Percentiles rank a stretch among this genome's conserved stretches.
These are phyloP conservation scores for Pipra filicauda DNA, from an alignment of 2,113 vertebrate species.

Conservation along the genomic window DNA sequence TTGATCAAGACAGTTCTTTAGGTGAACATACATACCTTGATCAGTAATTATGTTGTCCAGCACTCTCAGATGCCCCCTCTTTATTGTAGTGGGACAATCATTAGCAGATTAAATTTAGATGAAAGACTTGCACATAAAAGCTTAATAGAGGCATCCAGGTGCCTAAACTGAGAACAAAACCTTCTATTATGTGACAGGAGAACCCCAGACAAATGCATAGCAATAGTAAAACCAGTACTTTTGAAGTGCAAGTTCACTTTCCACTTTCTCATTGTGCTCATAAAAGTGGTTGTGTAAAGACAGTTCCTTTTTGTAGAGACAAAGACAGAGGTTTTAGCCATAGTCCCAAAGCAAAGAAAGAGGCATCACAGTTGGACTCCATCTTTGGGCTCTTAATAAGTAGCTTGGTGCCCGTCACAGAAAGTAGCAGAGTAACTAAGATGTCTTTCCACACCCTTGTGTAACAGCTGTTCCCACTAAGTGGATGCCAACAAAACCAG, in stretches of 20 bases:
- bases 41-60: conserved; percentile 44
- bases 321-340: neutral
- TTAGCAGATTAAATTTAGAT: conserved; percentile 56
- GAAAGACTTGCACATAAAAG: conserved; percentile 34
- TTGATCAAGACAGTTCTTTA: neutral
- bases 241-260: conserved; percentile 33
- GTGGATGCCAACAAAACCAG: neutral
- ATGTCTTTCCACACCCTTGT: neutral
- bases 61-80: conserved; percentile 16
- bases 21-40: neutral
- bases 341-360: neutral
- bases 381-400: neutral
- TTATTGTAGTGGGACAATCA: conserved; percentile 4
- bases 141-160: neutral
- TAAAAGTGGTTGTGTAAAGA: neutral
- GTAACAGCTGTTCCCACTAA: neutral
- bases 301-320: neutral
- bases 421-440: neutral
- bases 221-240: neutral
- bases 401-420: neutral
- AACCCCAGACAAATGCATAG: neutral
- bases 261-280: neutral
- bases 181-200: neutral
- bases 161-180: conserved; percentile 28
- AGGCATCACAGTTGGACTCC: neutral